phyloP scores from a whole-genome alignment of 1,140 invertebrate genomes.

The Macrotrachela quadricornifera region DNA sequence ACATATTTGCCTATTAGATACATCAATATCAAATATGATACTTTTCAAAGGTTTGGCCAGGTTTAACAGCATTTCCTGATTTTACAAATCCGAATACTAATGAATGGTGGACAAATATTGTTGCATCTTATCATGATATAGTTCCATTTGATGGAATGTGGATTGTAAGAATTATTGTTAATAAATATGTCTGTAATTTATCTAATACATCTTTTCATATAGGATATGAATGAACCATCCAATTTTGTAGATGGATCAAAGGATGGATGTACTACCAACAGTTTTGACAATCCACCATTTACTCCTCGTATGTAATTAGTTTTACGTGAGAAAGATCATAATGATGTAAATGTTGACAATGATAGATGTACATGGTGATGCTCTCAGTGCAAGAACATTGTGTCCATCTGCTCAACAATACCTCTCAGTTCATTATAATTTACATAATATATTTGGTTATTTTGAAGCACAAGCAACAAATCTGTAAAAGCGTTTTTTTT shows the following conservation, averaged over 20 bases:
- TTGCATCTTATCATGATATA: slow-evolving; percentile 37
- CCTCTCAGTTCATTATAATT: slow-evolving; percentile 24
- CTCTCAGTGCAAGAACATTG: slow-evolving; percentile 17
- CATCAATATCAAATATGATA: too few species aligned
- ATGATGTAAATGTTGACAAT: too few species aligned
- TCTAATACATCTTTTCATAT: too few species aligned
- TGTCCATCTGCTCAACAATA: slow-evolving; percentile 25
- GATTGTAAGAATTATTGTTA: slow-evolving; percentile 12
- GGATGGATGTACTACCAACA: slow-evolving; percentile 36
- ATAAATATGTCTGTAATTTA: too few species aligned
- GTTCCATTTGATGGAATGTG: slow-evolving; percentile 46
- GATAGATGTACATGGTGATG: neutral
- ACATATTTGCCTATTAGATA: too few species aligned
- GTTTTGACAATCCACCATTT: slow-evolving; percentile 30
- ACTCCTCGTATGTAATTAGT: slow-evolving; percentile 25
- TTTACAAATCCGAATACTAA: slow-evolving; percentile 54
- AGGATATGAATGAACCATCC: slow-evolving; percentile 57
- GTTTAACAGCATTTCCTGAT: slow-evolving; percentile 29
- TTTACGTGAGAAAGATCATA: slow-evolving; percentile 30
- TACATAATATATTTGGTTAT: slow-evolving; percentile 54
- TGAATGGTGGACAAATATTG: slow-evolving; percentile 48
- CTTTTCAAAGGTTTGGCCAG: too few species aligned
- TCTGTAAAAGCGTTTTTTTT: slow-evolving; percentile 17
- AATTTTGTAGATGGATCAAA: slow-evolving; percentile 48
- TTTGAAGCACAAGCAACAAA: slow-evolving; percentile 29